phyloP scores from a whole-genome alignment of 2,888 invertebrate species.

The Electrophaes corylata region DNA sequence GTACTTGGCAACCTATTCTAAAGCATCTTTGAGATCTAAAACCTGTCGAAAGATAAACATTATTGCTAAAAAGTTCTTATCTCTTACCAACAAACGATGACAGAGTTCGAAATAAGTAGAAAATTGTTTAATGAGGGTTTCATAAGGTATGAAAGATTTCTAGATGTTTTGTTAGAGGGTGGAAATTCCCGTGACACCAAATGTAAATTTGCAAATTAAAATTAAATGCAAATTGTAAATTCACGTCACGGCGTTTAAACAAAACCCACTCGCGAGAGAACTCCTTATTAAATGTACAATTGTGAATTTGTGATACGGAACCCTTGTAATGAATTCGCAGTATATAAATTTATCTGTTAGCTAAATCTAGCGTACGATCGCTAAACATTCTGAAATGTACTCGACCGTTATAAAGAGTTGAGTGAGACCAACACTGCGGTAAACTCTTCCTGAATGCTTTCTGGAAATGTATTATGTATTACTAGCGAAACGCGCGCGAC shows the following conservation, averaged over 20 bases:
- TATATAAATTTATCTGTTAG: background rate
- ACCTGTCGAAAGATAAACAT: no score
- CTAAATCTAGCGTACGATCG: background rate
- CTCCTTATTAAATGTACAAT: conserved; percentile 6
- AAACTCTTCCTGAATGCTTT: no score
- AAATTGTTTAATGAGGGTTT: background rate
- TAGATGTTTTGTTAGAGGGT: conserved; percentile 22
- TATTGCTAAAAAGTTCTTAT: no score
- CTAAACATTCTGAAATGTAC: background rate
- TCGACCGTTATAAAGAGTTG: background rate
- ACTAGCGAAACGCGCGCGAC: no score
- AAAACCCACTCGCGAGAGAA: conserved; percentile 41
- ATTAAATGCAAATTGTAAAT: conserved; percentile 57
- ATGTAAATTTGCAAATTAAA: conserved; percentile 22
- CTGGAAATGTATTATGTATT: no score
- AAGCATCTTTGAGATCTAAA: no score
- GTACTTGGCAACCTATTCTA: no score
- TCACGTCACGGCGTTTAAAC: conserved; percentile 53
- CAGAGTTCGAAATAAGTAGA: no score
- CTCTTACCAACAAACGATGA: no score
- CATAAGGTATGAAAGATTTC: background rate
- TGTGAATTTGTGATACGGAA: background rate
- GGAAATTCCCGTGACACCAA: conserved; percentile 43
- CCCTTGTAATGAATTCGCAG: background rate
- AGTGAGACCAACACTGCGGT: no score